Percentiles rank a stretch among this genome's conserved stretches.
These are phyloP conservation scores for Odontamblyopus rebecca DNA, from an alignment of 2,797 vertebrate species.

Conservation along the genomic window DNA sequence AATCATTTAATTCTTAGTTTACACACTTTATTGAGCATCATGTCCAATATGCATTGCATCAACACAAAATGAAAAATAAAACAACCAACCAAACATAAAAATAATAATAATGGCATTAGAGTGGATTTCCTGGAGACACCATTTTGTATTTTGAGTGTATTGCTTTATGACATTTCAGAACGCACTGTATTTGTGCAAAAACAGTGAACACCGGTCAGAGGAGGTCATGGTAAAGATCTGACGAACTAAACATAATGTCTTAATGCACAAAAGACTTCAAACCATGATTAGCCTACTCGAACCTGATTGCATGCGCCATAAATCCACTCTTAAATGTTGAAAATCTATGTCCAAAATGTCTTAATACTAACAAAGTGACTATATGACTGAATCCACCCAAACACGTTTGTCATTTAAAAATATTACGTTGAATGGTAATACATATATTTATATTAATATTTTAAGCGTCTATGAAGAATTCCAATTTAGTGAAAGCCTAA, in stretches of 20 bases:
- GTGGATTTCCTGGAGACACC: conserved; percentile 72
- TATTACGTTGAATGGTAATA: conserved; percentile 32
- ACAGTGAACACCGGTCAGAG: conserved; percentile 81
- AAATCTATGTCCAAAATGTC: conserved; percentile 45
- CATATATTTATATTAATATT: conserved; percentile 21
- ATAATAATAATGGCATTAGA: conserved; percentile 53
- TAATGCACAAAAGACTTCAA: conserved; percentile 60
- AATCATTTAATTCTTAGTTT: conserved; percentile 48
- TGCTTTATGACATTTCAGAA: conserved; percentile 77
- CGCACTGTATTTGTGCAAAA: conserved; percentile 74
- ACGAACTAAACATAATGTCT: conserved; percentile 59
- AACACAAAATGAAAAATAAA: conserved; percentile 63
- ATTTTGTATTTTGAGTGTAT: conserved; percentile 68
- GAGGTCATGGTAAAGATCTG: conserved; percentile 70
- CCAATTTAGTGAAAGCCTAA: conserved; percentile 38
- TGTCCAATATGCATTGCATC: conserved; percentile 78
- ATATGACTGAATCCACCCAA: conserved; percentile 40
- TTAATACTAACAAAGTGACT: conserved; percentile 45
- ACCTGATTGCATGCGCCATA: conserved; percentile 68
- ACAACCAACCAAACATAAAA: conserved; percentile 15
- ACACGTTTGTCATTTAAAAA: conserved; percentile 29
- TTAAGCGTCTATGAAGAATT: conserved; percentile 30
- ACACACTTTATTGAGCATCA: conserved; percentile 81
- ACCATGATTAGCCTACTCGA: conserved; percentile 52
- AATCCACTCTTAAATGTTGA: conserved; percentile 31